A percentile compares a stretch with the other conserved stretches of the same genome.
Conservation (phyloP, 2,797 vertebrate genomes). For the Otus scops region DNA sequence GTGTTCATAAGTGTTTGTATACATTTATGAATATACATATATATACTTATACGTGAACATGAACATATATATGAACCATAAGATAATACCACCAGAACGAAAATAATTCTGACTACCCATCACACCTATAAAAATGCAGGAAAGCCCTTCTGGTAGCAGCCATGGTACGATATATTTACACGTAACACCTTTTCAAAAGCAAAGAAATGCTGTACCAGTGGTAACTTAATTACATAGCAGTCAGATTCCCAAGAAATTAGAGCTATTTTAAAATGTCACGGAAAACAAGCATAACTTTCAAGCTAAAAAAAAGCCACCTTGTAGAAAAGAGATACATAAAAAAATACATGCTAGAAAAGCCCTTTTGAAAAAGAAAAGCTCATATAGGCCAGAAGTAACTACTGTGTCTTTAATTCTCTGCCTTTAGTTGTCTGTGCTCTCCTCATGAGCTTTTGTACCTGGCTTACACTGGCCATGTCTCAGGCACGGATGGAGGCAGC, state of each 20-base stretch:
- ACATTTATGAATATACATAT: neutral
- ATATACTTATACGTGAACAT: neutral
- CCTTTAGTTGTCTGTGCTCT: neutral
- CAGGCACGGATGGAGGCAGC: neutral
- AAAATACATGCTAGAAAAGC: neutral
- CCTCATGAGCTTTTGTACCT: neutral
- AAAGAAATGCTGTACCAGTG: neutral
- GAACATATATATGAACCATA: neutral
- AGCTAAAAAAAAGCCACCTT: neutral
- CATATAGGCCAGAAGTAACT: neutral
- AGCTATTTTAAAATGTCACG: slow-evolving; percentile 8
- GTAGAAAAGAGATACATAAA: neutral
- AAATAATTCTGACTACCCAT: neutral
- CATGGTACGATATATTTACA: neutral
- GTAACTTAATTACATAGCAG: slow-evolving; percentile 22
- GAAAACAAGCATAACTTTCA: slow-evolving; percentile 12
- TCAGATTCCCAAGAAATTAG: slow-evolving; percentile 17
- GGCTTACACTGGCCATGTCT: accelerated
- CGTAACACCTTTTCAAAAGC: neutral
- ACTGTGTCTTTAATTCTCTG: neutral
- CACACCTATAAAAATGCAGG: neutral
- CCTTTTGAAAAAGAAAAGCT: neutral
- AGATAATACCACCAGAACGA: neutral
- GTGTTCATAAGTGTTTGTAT: neutral
- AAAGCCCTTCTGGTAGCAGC: slow-evolving; percentile 10